Evolutionary conservation across 2,797 vertebrate genomes (phyloP).

Genomic region (Acrocephalus scirpaceus): DNA sequence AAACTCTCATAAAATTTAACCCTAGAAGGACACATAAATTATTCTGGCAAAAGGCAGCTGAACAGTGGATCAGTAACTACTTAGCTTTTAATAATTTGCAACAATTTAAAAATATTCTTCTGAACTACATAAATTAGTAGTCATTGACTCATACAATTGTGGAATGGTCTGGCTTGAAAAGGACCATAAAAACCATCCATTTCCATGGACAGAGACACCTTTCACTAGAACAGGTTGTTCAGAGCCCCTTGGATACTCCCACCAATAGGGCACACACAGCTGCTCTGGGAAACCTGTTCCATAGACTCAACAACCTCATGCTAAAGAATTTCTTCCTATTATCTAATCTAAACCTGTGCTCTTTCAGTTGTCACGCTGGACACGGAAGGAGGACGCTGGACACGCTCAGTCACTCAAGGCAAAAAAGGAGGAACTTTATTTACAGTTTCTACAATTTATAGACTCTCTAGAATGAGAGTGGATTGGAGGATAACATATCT

Average conservation of each 20-base stretch:
- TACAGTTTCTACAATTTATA: too few species aligned
- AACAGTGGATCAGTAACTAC: not conserved
- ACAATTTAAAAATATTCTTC: not conserved
- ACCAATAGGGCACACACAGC: rapidly evolving
- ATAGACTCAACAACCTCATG: not conserved
- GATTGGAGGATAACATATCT: too few species aligned
- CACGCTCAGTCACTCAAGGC: too few species aligned
- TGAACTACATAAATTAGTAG: not conserved
- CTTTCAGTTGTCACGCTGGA: too few species aligned
- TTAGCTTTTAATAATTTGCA: not conserved
- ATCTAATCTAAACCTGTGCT: not conserved
- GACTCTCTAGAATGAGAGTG: too few species aligned
- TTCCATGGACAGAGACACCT: not conserved
- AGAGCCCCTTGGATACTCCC: not conserved
- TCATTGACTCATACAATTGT: not conserved
- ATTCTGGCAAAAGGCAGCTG: not conserved
- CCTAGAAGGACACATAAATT: not conserved
- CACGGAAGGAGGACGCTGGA: too few species aligned
- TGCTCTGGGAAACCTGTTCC: not conserved
- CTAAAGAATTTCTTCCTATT: not conserved
- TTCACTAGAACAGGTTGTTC: not conserved
- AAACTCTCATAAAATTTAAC: conserved; percentile 9
- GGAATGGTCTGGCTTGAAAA: not conserved
- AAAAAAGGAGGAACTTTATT: too few species aligned
- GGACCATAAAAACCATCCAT: not conserved